Evolutionary conservation across 2,888 invertebrate species (phyloP).

Genomic region (Lapara coniferarum): DNA sequence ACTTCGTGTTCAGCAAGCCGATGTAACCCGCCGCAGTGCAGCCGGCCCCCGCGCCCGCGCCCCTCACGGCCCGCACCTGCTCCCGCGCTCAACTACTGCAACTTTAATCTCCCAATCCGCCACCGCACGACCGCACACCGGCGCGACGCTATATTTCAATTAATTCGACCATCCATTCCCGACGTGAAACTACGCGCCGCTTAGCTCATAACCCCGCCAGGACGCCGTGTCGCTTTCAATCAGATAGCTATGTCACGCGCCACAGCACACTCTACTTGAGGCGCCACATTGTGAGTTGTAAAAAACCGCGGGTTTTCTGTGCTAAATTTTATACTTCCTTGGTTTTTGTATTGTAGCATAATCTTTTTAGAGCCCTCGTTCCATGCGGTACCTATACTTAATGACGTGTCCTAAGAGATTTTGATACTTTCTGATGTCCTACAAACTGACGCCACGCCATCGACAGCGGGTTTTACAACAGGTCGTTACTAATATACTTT

Average conservation of each 20-base stretch:
- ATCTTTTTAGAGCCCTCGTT: neutral
- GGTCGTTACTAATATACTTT: neutral
- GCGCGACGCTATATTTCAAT: slow-evolving; percentile 80
- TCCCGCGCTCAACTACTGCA: slow-evolving; percentile 70
- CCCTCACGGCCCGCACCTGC: slow-evolving; percentile 60
- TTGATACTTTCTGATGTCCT: neutral
- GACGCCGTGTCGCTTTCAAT: slow-evolving; percentile 40
- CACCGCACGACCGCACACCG: slow-evolving; percentile 72
- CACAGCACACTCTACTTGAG: slow-evolving; percentile 49
- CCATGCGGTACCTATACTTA: neutral
- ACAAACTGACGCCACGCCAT: neutral
- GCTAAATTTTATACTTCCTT: neutral
- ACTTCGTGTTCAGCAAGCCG: slow-evolving; percentile 73
- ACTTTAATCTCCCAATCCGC: slow-evolving; percentile 78
- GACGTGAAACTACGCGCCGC: slow-evolving; percentile 66
- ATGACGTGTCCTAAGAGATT: neutral
- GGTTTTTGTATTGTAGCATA: neutral
- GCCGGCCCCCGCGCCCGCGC: slow-evolving; percentile 41
- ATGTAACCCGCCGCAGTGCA: slow-evolving; percentile 62
- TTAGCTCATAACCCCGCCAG: slow-evolving; percentile 64
- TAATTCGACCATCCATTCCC: slow-evolving; percentile 77
- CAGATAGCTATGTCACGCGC: slow-evolving; percentile 43
- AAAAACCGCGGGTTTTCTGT: neutral
- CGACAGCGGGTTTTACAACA: neutral
- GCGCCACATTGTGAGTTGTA: slow-evolving; percentile 32